Evolutionary conservation across 2,113 vertebrate genomes (phyloP), one percentile per base, ranked within the genome.

Genomic region (Fukomys damarensis): DNA sequence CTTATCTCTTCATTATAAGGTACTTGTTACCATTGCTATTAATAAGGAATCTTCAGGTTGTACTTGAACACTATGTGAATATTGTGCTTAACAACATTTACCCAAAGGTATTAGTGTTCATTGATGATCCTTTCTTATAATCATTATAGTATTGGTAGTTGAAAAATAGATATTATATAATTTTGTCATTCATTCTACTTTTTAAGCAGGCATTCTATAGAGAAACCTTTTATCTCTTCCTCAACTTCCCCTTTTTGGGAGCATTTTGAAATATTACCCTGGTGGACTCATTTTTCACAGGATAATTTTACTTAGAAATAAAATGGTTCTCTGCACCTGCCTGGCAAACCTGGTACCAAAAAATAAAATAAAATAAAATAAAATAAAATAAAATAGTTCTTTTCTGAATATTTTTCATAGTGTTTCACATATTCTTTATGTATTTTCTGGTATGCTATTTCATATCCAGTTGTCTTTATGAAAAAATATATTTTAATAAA

Each of bases 401-500:
- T 94, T 90, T 92, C 22, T 86, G 19, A 58, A 49, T 83, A 54
- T 49, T 86, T 90, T 90, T 52, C 58, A 77, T n/a, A 80, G 28
- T 65, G 41, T 35, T 74, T 49, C 83, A 43, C 43, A 49, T 84
- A n/a, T 65, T 88, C 87, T 28, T 59, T 72, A 81, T 30, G 5
- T 72, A 13, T 81, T 65, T 94, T 89, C 79, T 63, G 41, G 46
- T n/a, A 52, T 76, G 58, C 65, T 70, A 91, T 79, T 86, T 96
- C 22, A 89, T 54, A 89, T 46, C 20, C 35, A 74, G 35, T 84
- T 96, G 24, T 89, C 46, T 72, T 52, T 93, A 14, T 49, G 46
- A 96, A 93, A 70, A 74, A 93, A 56, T 4, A 16, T 65, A 46
- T 93, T 96, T 96, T 91, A 88, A 76, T 94, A 90, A 85, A 79